Base-by-base conservation (phyloP, 2,113 vertebrate species). In the Pampusana beccarii region DNA sequence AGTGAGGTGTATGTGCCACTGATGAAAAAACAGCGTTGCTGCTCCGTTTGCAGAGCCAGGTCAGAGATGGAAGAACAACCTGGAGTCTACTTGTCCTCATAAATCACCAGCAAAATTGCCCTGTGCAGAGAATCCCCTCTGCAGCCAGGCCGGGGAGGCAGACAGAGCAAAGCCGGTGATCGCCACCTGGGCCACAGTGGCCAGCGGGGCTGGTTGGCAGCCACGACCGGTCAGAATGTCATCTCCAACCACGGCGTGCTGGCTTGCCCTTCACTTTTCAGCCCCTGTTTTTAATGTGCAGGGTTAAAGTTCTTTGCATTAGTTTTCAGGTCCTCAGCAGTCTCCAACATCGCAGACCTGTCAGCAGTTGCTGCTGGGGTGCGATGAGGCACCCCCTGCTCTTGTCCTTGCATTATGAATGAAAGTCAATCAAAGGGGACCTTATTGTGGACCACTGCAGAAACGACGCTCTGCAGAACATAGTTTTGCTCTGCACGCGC, bases 231-330 rank as follows among this genome's bases (percentile, higher is more conserved):
- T 25, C 36, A 38, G 54, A 65, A 40, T 12, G 38, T 8, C 16
- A 34, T 31, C 36, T 75, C 5, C 0, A 24, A 21, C n/a, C 13
- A 10, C 0, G 0, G 33, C 14, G 60, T n/a, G 33, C 29, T 69
- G 16, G 13, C 73, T n/a, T 16, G 13, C 13, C 12, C 44, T 48
- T 80, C 2, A 2, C 21, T 72, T 86, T 54, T 58, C 71, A 64
- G 38, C 2, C 1, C 6, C n/a, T 38, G 3, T 34, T 46, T 80
- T 80, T 15, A 51, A 57, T 4, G 19, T 2, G 6, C 33, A 36
- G 69, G 18, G 9, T 84, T 81, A 53, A 53, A 90, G 34, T 44
- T 4, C 1, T 69, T 60, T 62, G 24, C 31, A 33, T n/a, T 16
- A 10, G 11, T 15, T 86, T 42, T 17, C 11, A 24, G 48, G 25